A percentile compares a stretch with the other conserved stretches of the same genome.
These are phyloP conservation scores for Zeugodacus cucurbitae DNA, from an alignment of 1,140 invertebrate species.

Conservation along the genomic window DNA sequence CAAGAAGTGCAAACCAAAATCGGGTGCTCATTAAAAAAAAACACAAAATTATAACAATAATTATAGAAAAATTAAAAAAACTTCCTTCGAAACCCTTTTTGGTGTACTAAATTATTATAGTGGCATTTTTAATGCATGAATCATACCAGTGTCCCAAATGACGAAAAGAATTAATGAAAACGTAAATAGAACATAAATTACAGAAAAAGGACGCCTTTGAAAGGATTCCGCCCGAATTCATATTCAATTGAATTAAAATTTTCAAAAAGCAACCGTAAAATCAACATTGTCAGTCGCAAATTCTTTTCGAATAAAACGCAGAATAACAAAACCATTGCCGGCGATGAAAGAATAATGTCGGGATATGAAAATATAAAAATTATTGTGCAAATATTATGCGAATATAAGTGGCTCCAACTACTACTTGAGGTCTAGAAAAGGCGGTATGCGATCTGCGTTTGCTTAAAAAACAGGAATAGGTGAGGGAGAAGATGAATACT, in stretches of 20 bases:
- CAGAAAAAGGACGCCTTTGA: no score
- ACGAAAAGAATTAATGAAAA: neutral
- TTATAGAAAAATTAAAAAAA: no score
- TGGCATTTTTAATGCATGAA: neutral
- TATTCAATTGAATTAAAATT: no score
- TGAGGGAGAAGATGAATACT: no score
- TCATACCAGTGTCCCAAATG: neutral
- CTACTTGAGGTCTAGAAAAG: no score
- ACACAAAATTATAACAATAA: neutral
- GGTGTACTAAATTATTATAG: neutral
- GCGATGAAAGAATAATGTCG: neutral
- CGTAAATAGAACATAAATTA: no score
- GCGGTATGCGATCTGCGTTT: no score
- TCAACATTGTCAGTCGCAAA: neutral
- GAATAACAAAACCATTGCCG: neutral
- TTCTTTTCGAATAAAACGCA: neutral
- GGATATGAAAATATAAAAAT: neutral
- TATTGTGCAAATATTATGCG: constrained; percentile 19
- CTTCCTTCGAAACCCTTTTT: neutral
- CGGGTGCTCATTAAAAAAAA: neutral
- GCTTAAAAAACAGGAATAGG: no score
- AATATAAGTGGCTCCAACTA: constrained; percentile 5
- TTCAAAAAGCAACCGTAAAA: no score
- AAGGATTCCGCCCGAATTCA: no score
- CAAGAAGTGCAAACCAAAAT: no score